phyloP scores from a whole-genome alignment of 2,797 vertebrate genomes.

The Falco berigora region DNA sequence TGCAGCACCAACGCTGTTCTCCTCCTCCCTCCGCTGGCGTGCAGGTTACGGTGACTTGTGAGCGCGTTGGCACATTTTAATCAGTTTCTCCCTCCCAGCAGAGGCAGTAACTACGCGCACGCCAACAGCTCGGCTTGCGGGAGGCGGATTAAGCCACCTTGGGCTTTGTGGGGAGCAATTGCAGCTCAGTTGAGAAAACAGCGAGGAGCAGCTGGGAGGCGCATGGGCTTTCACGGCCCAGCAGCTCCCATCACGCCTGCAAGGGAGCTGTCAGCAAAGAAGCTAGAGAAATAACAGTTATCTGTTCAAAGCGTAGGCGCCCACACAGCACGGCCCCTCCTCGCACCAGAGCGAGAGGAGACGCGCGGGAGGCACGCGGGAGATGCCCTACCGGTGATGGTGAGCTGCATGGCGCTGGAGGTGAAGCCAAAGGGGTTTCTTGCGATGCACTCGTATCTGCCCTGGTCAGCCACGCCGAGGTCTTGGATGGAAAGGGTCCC shows the following conservation, averaged over 20 bases:
- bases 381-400: slow-evolving; percentile 52
- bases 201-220: not conserved
- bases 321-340: not conserved
- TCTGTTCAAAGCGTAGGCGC: not conserved
- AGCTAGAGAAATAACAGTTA: not conserved
- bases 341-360: accelerated
- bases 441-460: slow-evolving; percentile 69
- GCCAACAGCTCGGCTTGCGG: not conserved
- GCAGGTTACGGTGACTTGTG: accelerated
- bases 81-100: not conserved
- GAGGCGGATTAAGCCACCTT: not conserved
- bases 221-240: accelerated
- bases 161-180: not conserved
- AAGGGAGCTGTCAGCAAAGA: not conserved
- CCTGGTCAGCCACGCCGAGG: slow-evolving; percentile 66
- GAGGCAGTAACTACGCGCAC: not conserved
- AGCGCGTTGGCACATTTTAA: not conserved
- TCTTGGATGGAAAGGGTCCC: slow-evolving; percentile 67
- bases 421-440: slow-evolving; percentile 69
- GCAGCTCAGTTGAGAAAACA: slow-evolving; percentile 12
- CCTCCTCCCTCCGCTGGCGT: accelerated
- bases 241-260: accelerated
- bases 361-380: not conserved
- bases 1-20: not conserved
- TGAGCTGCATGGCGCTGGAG: slow-evolving; percentile 66